Percentiles rank a stretch among this genome's conserved stretches.
Conservation (phyloP, 2,888 invertebrate species). For the Crematogaster levior region DNA sequence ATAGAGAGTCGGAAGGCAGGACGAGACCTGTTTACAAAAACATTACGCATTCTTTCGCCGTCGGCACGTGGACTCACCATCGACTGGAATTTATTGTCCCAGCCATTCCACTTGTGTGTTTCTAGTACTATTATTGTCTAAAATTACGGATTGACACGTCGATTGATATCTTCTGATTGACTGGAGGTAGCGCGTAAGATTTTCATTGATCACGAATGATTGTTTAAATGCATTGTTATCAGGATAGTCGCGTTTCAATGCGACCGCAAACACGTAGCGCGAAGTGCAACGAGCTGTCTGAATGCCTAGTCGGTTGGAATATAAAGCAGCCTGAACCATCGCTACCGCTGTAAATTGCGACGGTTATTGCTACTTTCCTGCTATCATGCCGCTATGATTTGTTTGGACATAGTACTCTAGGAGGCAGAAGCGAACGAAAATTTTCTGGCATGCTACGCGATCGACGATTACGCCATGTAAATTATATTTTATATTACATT, state of each 20-base stretch:
- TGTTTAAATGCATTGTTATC: conserved; percentile 38
- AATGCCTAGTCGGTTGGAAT: conserved; percentile 25
- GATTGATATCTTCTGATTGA: neutral
- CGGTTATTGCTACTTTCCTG: conserved; percentile 59
- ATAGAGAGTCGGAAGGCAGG: neutral
- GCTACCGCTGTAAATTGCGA: conserved; percentile 38
- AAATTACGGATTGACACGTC: conserved; percentile 5
- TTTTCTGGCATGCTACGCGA: neutral
- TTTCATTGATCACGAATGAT: neutral
- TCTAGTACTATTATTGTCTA: conserved; percentile 33
- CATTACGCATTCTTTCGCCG: conserved; percentile 45
- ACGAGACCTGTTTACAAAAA: conserved; percentile 51
- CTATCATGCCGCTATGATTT: conserved; percentile 47
- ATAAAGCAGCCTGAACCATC: conserved; percentile 44
- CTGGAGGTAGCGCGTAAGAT: neutral
- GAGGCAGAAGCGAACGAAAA: neutral
- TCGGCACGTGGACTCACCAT: conserved; percentile 5
- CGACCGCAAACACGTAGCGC: conserved; percentile 52
- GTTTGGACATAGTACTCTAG: neutral
- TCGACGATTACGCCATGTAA: neutral
- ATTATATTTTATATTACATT: neutral
- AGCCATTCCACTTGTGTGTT: neutral
- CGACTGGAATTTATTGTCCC: conserved; percentile 32
- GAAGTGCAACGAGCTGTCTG: conserved; percentile 51
- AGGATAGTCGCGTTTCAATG: conserved; percentile 8